Evolutionary conservation across 2,797 vertebrate genomes (phyloP).

Genomic region (Mus minutoides): DNA sequence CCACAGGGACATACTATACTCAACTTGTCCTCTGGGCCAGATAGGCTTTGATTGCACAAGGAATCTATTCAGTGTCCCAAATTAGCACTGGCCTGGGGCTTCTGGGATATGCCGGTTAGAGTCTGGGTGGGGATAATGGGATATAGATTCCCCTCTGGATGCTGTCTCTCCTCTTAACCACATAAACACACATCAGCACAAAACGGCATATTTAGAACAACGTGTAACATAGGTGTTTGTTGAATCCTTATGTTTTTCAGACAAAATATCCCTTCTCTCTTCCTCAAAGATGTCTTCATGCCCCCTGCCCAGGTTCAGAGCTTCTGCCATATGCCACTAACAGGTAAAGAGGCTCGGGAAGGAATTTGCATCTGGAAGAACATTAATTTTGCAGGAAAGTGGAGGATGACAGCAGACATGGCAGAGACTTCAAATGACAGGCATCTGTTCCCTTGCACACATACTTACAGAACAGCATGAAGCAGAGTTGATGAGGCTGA

Average conservation of each 20-base stretch:
- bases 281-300: background rate
- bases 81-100: background rate
- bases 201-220: background rate
- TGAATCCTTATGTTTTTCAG: background rate
- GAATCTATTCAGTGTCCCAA: background rate
- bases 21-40: background rate
- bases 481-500: background rate
- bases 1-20: background rate
- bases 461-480: background rate
- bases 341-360: slow-evolving; percentile 34
- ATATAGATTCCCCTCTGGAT: background rate
- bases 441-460: background rate
- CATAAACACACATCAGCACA: background rate
- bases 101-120: background rate
- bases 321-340: background rate
- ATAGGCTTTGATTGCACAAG: background rate
- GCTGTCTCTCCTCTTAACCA: background rate
- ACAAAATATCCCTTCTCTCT: background rate
- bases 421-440: background rate
- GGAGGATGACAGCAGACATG: background rate
- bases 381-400: background rate
- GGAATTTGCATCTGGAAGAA: slow-evolving; percentile 43
- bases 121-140: background rate
- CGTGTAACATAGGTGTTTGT: background rate
- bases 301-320: background rate